Evolutionary conservation across 1,140 invertebrate genomes (phyloP), one percentile per base, ranked within the genome.

Genomic region (Grapholita molesta): DNA sequence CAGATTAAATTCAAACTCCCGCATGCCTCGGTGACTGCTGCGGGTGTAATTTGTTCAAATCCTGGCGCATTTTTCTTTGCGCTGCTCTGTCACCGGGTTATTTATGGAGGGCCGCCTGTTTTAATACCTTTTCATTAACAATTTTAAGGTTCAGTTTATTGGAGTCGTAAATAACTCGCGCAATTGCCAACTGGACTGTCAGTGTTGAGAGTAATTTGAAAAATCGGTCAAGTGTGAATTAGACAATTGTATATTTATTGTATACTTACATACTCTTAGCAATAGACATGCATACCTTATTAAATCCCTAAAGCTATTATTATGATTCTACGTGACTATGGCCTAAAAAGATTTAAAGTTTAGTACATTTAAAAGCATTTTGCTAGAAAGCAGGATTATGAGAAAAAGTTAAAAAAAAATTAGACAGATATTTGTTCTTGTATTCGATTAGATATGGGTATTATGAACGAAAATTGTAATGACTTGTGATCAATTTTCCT

Each of bases 121-220:
- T 88, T 90, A 89, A 90, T 90, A 86, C 85, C 86, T 88, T 89
- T 90, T 90, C 88, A 90, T 90, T 90, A 88, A 90, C 88, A 89
- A 89, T 89, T 89, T 90, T 89, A 90, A 90, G 87, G 87, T 86
- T 75, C 85, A 85, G 77, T 89, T 90, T 90, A 90, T 90, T 88
- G 88, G 82, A 82, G 82, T 84, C 86, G 84, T 90, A 90, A 90
- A 90, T 90, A 89, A 90, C 84, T 82, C 76, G 73, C 70, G 77
- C 83, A 86, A 82, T 86, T 80, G 80, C 75, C 74, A 75, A 85
- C 72, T 80, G 79, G 66, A 75, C 74, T 88, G 83, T 83, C 81
- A 80, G 74, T 76, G 72, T 38, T 24, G 23, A 33, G 67, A 70
- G 78, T 81, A 84, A 86, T 89, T 87, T 82, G 69, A 79, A 85